Conservation (phyloP, 2,113 vertebrate genomes). For the Rattus norvegicus region DNA sequence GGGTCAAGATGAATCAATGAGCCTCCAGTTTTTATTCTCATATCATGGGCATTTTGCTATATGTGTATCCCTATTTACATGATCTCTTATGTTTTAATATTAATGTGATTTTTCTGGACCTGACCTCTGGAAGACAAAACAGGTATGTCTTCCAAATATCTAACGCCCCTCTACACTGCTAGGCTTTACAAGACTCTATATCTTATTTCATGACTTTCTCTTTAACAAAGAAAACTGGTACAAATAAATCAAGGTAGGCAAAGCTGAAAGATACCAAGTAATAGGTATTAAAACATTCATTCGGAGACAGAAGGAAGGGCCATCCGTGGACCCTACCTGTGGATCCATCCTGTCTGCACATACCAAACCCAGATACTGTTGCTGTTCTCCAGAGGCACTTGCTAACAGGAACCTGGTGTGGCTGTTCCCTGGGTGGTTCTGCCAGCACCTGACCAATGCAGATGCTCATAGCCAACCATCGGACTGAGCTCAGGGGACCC, state of each 20-base stretch:
- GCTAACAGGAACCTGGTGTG: too few species aligned
- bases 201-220: neutral
- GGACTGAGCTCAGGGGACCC: too few species aligned
- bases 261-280: conserved; percentile 11
- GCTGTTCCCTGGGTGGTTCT: too few species aligned
- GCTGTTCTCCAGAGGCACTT: too few species aligned
- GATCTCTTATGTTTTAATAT: neutral
- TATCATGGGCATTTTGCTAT: neutral
- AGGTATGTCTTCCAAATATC: neutral
- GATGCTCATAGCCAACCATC: too few species aligned
- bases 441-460: too few species aligned
- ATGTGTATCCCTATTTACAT: neutral
- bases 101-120: neutral
- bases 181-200: neutral
- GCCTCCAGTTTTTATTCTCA: neutral
- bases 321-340: too few species aligned
- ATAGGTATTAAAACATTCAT: neutral
- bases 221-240: neutral
- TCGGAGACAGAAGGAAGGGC: neutral
- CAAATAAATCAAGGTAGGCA: neutral
- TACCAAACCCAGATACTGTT: too few species aligned
- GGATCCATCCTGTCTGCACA: too few species aligned
- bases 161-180: neutral
- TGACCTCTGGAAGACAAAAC: neutral
- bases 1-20: neutral